phyloP scores from a whole-genome alignment of 2,888 invertebrate species.

The Stenodema calcarata region DNA sequence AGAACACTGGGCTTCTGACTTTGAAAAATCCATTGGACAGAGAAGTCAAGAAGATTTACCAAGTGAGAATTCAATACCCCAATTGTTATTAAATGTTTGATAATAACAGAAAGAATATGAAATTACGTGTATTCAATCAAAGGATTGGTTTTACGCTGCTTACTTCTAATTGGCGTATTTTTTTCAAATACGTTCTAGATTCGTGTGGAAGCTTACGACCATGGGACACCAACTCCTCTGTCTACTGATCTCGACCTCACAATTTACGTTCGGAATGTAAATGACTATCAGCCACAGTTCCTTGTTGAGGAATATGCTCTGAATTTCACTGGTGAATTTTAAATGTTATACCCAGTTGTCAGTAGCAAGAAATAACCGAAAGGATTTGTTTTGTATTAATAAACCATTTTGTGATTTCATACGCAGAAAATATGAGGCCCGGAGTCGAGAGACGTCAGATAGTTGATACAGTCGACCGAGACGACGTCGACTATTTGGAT shows the following conservation, averaged over 20 bases:
- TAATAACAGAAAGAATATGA: too few species aligned
- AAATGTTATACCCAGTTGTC: neutral
- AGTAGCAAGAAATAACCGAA: neutral
- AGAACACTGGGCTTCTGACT: constrained; percentile 77
- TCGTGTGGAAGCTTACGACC: constrained; percentile 87
- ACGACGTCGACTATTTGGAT: constrained; percentile 80
- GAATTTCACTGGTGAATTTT: constrained; percentile 72
- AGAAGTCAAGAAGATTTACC: constrained; percentile 84
- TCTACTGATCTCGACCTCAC: constrained; percentile 87
- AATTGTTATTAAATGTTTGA: too few species aligned
- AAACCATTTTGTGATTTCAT: neutral
- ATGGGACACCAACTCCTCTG: constrained; percentile 84
- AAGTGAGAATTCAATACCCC: constrained; percentile 62
- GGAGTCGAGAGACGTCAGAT: constrained; percentile 73
- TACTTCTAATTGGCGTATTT: too few species aligned
- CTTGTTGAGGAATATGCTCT: constrained; percentile 73
- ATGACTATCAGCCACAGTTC: constrained; percentile 89
- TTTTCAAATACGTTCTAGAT: constrained; percentile 66
- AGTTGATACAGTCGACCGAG: constrained; percentile 81
- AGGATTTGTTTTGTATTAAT: neutral
- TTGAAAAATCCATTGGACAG: constrained; percentile 77
- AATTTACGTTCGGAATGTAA: constrained; percentile 86
- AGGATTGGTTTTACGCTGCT: too few species aligned
- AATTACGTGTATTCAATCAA: too few species aligned
- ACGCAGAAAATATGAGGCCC: constrained; percentile 67